Evolutionary conservation across 2,113 vertebrate genomes (phyloP).

Genomic region (Microtus richardsoni): DNA sequence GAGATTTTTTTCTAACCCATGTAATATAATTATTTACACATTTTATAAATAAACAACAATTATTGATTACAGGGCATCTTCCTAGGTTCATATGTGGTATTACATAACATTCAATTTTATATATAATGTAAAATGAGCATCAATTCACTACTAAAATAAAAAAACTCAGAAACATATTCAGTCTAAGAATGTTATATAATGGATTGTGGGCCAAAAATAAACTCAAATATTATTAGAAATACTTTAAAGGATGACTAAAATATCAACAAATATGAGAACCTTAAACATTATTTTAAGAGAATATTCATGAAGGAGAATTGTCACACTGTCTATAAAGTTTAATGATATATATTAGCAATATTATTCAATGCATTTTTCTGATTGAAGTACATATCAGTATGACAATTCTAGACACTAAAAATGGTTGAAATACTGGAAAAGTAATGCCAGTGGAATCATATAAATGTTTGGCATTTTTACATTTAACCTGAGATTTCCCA

Average conservation of each 20-base stretch:
- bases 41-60: constrained; percentile 46
- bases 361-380: constrained; percentile 23
- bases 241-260: constrained; percentile 13
- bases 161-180: not conserved
- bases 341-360: not conserved
- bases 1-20: not conserved
- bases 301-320: constrained; percentile 11
- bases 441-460: not conserved
- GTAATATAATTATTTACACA: constrained; percentile 35
- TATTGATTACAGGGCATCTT: not conserved
- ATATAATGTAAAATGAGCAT: not conserved
- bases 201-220: not conserved
- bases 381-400: constrained; percentile 12
- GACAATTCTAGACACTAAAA: not conserved
- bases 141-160: not conserved
- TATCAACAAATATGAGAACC: constrained; percentile 18
- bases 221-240: not conserved
- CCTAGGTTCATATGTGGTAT: not conserved
- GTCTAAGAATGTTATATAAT: constrained; percentile 28
- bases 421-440: not conserved
- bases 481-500: not conserved
- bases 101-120: not conserved
- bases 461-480: not conserved
- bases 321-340: not conserved
- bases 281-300: not conserved